Evolutionary conservation across 2,797 vertebrate genomes (phyloP).

Genomic region (Micromesistius poutassou): DNA sequence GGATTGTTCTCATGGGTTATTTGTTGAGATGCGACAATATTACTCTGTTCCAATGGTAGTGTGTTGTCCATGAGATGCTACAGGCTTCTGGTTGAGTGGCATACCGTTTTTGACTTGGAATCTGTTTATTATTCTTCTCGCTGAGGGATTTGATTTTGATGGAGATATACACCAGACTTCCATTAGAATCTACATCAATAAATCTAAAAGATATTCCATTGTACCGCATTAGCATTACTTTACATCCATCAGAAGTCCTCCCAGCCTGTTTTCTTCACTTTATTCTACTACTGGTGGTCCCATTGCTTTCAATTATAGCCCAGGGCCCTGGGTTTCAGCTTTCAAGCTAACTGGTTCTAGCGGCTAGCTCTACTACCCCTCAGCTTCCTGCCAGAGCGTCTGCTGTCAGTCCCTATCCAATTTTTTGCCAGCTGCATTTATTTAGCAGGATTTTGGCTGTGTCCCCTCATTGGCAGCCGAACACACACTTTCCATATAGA

Average conservation of each 20-base stretch:
- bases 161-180: background rate
- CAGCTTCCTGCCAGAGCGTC: background rate
- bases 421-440: background rate
- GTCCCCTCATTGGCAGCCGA: slow-evolving; percentile 4
- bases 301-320: background rate
- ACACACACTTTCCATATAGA: background rate
- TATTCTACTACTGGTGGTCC: background rate
- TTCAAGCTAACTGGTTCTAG: background rate
- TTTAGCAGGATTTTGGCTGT: background rate
- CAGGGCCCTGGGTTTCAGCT: background rate
- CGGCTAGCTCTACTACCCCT: background rate
- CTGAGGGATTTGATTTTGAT: background rate
- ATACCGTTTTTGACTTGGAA: background rate
- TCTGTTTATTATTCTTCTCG: background rate
- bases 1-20: background rate
- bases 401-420: background rate
- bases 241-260: background rate
- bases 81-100: too few relatives aligned
- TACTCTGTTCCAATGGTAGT: too few relatives aligned
- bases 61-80: too few relatives aligned
- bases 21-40: background rate
- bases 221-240: background rate
- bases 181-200: too few relatives aligned
- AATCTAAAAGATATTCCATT: background rate
- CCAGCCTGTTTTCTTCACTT: background rate